These are phyloP conservation scores for Hystrix brachyura DNA, from an alignment of 2,113 vertebrate species.

Conservation along the genomic window DNA sequence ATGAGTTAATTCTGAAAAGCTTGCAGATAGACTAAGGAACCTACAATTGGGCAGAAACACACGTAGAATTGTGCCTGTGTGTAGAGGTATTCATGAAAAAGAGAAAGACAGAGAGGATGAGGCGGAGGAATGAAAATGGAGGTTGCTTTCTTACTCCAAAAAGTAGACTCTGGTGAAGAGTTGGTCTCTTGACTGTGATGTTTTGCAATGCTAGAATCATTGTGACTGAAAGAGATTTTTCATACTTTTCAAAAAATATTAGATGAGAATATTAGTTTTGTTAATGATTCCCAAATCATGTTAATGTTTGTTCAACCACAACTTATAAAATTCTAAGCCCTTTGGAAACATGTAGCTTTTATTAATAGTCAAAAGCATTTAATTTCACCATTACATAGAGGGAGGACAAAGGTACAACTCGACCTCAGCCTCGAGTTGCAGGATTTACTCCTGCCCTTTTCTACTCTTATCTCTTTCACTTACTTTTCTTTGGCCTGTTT, in stretches of 20 bases:
- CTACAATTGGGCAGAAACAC: not conserved
- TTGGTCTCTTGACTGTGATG: not conserved
- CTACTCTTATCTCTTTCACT: not conserved
- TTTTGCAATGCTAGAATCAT: not conserved
- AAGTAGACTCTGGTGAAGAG: not conserved
- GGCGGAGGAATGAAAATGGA: not conserved
- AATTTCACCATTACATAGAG: not conserved
- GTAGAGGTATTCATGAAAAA: not conserved
- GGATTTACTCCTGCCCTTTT: not conserved
- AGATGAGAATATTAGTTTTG: not conserved
- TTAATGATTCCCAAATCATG: conserved; percentile 3
- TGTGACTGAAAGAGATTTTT: conserved; percentile 19
- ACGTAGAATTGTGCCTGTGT: not conserved
- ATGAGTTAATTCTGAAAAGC: not conserved
- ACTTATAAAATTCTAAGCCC: conserved; percentile 9
- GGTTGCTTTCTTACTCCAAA: not conserved
- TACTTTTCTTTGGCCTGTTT: not conserved
- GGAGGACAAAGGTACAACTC: not conserved
- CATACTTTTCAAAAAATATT: not conserved
- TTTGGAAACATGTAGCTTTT: not conserved
- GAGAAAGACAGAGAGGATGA: not conserved
- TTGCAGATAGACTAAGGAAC: not conserved
- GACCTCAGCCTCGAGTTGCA: not conserved
- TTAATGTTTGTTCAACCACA: conserved; percentile 10
- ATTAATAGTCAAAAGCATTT: not conserved